A percentile compares a stretch with the other conserved stretches of the same genome.
phyloP scores from a whole-genome alignment of 2,888 invertebrate species.

The Epinotia nisella region DNA sequence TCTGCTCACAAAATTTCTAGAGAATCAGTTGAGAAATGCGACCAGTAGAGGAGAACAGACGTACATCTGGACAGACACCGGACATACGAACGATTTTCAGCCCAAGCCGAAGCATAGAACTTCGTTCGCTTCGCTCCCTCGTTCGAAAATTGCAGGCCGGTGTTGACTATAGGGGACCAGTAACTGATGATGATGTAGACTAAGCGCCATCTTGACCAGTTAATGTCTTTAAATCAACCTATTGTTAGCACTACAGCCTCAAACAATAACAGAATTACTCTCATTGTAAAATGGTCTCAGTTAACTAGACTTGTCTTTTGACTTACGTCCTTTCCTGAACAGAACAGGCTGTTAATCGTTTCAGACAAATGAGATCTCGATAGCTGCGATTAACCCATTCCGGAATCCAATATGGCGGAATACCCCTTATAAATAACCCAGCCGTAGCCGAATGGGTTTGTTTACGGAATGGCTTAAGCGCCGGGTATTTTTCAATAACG shows the following conservation, averaged over 20 bases:
- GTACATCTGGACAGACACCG: too few relatives aligned
- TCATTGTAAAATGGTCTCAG: neutral
- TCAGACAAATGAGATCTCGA: slow-evolving; percentile 27
- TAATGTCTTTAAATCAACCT: neutral
- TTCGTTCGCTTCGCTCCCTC: too few relatives aligned
- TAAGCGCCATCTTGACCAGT: neutral
- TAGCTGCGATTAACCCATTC: slow-evolving; percentile 24
- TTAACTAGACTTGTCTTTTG: neutral
- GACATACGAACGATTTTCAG: too few relatives aligned
- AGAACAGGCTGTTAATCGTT: neutral
- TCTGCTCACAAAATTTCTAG: too few relatives aligned
- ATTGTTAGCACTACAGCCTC: neutral
- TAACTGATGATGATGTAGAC: too few relatives aligned
- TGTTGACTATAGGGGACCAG: too few relatives aligned
- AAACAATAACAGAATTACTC: neutral
- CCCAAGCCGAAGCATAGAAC: too few relatives aligned
- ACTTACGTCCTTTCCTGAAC: neutral
- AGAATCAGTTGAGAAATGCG: too few relatives aligned
- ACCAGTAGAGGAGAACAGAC: too few relatives aligned
- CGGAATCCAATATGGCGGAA: slow-evolving; percentile 30
- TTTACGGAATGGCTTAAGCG: neutral
- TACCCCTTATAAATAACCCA: slow-evolving; percentile 7
- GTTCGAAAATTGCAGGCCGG: too few relatives aligned
- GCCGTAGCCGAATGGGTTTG: neutral
- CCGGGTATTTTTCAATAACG: neutral